Evolutionary conservation across 1,140 invertebrate species (phyloP), one percentile per base, ranked within the genome.

Genomic region (Bradysia coprophila): DNA sequence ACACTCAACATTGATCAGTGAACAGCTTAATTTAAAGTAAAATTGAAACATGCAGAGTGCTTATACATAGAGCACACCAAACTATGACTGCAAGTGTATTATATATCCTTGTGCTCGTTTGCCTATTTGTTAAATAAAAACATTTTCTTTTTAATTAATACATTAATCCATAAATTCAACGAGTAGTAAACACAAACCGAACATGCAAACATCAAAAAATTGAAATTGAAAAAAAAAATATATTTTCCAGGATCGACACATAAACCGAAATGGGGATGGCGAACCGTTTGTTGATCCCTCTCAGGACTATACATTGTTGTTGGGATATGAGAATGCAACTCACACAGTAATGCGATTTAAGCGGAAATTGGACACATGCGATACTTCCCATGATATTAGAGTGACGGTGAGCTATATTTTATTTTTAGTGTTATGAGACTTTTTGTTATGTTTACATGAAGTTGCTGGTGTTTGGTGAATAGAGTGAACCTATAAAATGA

Each of bases 331-430:
- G 58, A 84, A 83, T 49, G 66, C 68, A 16, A 81, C 76, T 1
- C 78, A 84, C 56, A 82, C 81, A 0, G 70, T 69, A 1, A 59
- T 84, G 0, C 71, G 72, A 48, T 83, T 86, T 53, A 64, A 72
- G 34, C 66, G 83, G 34, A 67, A 64, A 38, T 71, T 81, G 61
- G 69, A 81, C 50, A 84, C 81, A 11, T 86, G 81, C 52, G 83
- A 86, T 58, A 61, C 19, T 24, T 38, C 65, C 11, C 64, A 78
- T 42, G 77, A 83, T 59, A 74, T 72, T 48, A 63, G 67, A 44
- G 68, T 81, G 46, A 72, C 71, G 45, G 78, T 82, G 56, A 73
- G 73, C 67, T 49, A 52, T 50, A 16, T 11, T 11, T 36, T 36
- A 15, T 36, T 6, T 36, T 11, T 36, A 9, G 24, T 28, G 24